Conservation (phyloP, 2,113 vertebrate species). For the Anoura caudifer region DNA sequence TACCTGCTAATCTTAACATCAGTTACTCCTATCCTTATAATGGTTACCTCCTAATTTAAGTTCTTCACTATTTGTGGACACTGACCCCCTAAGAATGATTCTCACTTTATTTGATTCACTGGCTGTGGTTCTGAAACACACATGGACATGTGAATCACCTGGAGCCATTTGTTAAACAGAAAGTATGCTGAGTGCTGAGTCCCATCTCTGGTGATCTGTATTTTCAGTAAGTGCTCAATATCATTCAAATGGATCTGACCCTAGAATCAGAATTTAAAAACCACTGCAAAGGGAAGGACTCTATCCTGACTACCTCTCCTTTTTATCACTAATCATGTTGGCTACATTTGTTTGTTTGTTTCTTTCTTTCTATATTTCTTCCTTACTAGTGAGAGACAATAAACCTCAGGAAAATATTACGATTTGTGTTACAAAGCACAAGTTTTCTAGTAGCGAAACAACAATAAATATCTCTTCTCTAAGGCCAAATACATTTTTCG, state of each 20-base stretch:
- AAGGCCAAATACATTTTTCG: constrained; percentile 4
- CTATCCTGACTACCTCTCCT: neutral
- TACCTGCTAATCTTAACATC: neutral
- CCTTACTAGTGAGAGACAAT: neutral
- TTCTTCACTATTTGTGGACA: neutral
- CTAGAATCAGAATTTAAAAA: neutral
- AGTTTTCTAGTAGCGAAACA: neutral
- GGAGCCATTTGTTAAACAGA: neutral
- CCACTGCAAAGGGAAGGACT: neutral
- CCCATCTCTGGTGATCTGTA: neutral
- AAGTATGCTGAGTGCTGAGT: neutral
- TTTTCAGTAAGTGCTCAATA: neutral
- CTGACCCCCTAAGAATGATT: neutral
- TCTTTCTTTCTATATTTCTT: neutral
- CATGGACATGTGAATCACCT: neutral
- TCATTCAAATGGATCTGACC: neutral
- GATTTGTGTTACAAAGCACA: constrained; percentile 10
- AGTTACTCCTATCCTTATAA: neutral
- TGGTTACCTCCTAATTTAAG: neutral
- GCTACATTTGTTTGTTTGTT: neutral
- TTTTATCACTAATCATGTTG: neutral
- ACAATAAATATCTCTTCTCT: neutral
- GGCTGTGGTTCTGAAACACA: neutral
- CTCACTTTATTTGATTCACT: neutral
- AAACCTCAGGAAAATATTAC: neutral